Base-by-base conservation (phyloP, 2,888 invertebrate genomes). In the Ochropacha duplaris region DNA sequence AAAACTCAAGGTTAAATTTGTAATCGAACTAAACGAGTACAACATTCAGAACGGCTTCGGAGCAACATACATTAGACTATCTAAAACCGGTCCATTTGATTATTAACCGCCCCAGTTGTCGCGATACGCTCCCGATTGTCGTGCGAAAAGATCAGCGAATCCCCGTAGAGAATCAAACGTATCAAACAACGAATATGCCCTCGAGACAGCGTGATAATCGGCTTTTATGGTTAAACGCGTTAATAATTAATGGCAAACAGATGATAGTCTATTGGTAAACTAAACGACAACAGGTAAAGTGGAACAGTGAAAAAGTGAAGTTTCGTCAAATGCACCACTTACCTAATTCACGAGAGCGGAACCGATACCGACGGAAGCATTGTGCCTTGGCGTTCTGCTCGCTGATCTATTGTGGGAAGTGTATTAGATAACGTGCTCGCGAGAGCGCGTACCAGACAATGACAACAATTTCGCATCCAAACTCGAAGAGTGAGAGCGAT, bases 331-430 rank as follows among this genome's bases (percentile, higher is more conserved):
- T 87, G 88, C 87, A 88, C 88, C 86, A 90, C 86, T 92, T 91
- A 91, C 87, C 87, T 78, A 87, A 88, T 87, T 89, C 87, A 87
- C 79, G 90, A 90, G 90, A 92, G 92, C 92, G 92, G 89, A 92
- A 92, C 92, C 81, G 79, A 83, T 80, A 84, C 75, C 81, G 78
- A 75, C 86, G 84, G 88, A 85, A 88, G 88, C 87, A 83, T 87
- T 86, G 88, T 86, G 81, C 77, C 69, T 73, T 78, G 76, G 82
- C 78, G 79, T 74, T 78, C 77, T 74, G 70, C 71, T 68, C 66
- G 71, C 72, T 76, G 81, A 79, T 80, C 86, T 78, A 86, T 86
- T 87, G 88, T 88, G 78, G 76, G 81, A 79, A 81, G 73, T 78
- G 72, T 86, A 83, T 90, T 90, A 88, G 88, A 87, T 91, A 91